Conservation (phyloP, 2,113 vertebrate species). For the Platanista minor region DNA sequence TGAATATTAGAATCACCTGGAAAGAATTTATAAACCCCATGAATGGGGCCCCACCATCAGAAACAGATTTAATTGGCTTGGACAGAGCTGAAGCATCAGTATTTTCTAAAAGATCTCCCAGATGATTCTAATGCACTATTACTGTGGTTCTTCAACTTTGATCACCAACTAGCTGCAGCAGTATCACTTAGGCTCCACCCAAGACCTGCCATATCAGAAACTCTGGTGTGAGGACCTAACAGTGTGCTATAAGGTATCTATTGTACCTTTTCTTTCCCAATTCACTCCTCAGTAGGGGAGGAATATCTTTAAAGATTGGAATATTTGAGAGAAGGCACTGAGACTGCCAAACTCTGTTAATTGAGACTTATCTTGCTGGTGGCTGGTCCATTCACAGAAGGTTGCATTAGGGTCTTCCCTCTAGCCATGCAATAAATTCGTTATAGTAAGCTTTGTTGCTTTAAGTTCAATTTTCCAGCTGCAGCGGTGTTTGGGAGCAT, state of each 20-base stretch:
- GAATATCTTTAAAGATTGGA: neutral
- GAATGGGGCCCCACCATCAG: neutral
- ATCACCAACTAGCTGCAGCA: neutral
- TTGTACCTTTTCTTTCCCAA: neutral
- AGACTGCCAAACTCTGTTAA: neutral
- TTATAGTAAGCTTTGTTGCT: neutral
- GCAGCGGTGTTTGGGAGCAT: no score
- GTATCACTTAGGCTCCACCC: neutral
- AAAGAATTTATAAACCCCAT: neutral
- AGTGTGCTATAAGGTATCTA: neutral
- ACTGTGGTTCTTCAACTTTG: neutral
- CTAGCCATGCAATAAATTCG: neutral
- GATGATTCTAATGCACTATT: neutral
- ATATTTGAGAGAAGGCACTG: neutral
- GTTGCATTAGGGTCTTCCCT: neutral
- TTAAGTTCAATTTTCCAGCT: neutral
- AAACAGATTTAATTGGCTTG: neutral
- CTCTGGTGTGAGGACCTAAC: rapidly evolving
- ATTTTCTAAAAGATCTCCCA: neutral
- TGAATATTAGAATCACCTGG: neutral
- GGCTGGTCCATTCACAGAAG: neutral
- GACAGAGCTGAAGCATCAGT: neutral
- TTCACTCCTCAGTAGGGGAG: neutral
- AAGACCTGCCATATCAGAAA: neutral
- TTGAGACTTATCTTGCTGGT: neutral